A percentile compares a stretch with the other conserved stretches of the same genome.
phyloP scores from a whole-genome alignment of 2,797 vertebrate genomes.

The Phoeniculus purpureus region DNA sequence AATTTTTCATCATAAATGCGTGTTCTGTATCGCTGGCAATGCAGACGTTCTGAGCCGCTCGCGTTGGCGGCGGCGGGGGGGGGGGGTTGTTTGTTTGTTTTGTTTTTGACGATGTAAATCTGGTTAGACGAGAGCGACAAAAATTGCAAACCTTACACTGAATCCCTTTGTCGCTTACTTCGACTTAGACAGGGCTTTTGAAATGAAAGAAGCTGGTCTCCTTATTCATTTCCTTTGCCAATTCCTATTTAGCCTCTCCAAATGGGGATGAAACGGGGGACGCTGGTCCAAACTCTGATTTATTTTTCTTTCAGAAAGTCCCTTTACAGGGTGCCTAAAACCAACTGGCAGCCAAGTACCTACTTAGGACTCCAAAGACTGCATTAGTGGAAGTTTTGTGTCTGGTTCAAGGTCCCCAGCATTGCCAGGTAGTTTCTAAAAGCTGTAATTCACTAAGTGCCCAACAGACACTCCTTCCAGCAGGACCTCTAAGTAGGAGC shows the following conservation, averaged over 20 bases:
- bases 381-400: slow-evolving; percentile 12
- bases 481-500: slow-evolving; percentile 4
- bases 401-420: slow-evolving; percentile 26
- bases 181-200: slow-evolving; percentile 29
- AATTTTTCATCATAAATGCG: slow-evolving; percentile 74
- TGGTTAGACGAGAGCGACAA: slow-evolving; percentile 71
- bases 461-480: slow-evolving; percentile 32
- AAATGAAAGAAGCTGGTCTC: slow-evolving; percentile 36
- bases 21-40: slow-evolving; percentile 68
- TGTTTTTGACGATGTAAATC: slow-evolving; percentile 56
- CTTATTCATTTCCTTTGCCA: slow-evolving; percentile 49
- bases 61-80: neutral
- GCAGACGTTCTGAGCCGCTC: slow-evolving; percentile 49
- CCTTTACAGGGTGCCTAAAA: slow-evolving; percentile 15
- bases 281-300: neutral
- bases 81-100: slow-evolving; percentile 69
- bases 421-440: slow-evolving; percentile 54
- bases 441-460: slow-evolving; percentile 50
- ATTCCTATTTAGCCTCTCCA: slow-evolving; percentile 44
- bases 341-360: slow-evolving; percentile 27
- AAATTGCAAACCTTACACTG: slow-evolving; percentile 64
- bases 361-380: slow-evolving; percentile 26
- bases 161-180: slow-evolving; percentile 59
- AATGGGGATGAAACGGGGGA: slow-evolving; percentile 1
- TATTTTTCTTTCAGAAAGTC: neutral